Evolutionary conservation across 92 coral and sea anemone genomes (phyloP), one percentile per base, ranked within the genome.

Genomic region (Diadumene lineata): DNA sequence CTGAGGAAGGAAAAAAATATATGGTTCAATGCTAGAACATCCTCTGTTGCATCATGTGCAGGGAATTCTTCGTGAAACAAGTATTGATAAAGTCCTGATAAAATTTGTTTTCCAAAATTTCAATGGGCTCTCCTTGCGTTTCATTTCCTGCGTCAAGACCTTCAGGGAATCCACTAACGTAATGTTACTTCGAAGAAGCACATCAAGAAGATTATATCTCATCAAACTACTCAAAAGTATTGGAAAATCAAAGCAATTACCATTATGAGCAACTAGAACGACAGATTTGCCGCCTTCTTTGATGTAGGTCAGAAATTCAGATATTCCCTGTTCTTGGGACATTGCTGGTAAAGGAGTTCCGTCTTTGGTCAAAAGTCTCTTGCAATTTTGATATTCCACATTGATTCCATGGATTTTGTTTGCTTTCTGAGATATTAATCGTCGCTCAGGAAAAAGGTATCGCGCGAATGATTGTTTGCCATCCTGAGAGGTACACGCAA

Each of bases 1-100:
- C 24, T 6, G 55, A 31, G 13, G 68, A 50, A 22, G n/a, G n/a
- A n/a, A n/a, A n/a, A n/a, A n/a, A 66, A 29, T 10, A 77, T 68
- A 22, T 34, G 56, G 1, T 43, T 15, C 16, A 79, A 51, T 16
- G 83, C 83, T 56, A 29, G 23, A 2, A 34, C 83, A 70, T 70
- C 83, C 19, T 69, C 83, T 57, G 7, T 31, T 0, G 83, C 83
- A 55, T 70, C 83, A 28, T 79, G 83, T 0, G 77, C 83, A 11
- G 56, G 30, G 46, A 60, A 72, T 48, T 60, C 43, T 31, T 79
- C 72, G 0, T 58, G 22, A 17, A 78, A 17, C 23, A 69, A 22
- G 32, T 53, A 78, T 32, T 68, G 32, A 50, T 55, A 3, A 78
- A 28, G 7, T n/a, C 18, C 31, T 0, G 82, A 34, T 25, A 78